These are phyloP conservation scores for Ephestia elutella DNA, from an alignment of 1,140 invertebrate species.

Conservation along the genomic window DNA sequence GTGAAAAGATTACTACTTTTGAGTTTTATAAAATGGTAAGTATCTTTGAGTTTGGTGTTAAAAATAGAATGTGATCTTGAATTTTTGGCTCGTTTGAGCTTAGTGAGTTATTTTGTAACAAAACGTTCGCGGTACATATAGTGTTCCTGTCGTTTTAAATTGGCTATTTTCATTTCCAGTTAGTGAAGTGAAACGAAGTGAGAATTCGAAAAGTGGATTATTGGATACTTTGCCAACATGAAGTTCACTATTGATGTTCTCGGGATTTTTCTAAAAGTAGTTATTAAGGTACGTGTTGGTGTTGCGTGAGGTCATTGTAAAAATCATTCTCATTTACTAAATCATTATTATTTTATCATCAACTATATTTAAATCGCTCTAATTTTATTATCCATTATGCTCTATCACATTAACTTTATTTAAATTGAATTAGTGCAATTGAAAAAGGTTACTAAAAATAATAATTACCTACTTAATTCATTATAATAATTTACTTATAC, in stretches of 20 bases:
- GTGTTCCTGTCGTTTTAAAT: slow-evolving; percentile 11
- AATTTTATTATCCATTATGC: too few relatives aligned
- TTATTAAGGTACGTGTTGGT: slow-evolving; percentile 62
- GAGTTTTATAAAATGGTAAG: slow-evolving; percentile 42
- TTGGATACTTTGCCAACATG: slow-evolving; percentile 48
- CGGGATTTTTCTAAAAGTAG: slow-evolving; percentile 71
- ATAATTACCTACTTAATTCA: too few relatives aligned
- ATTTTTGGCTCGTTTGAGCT: slow-evolving; percentile 22
- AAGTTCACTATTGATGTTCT: slow-evolving; percentile 71
- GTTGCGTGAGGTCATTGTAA: background rate
- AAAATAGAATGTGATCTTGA: slow-evolving; percentile 34
- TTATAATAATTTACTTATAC: too few relatives aligned
- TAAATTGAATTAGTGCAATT: too few relatives aligned
- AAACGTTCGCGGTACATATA: background rate
- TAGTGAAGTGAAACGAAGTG: slow-evolving; percentile 51
- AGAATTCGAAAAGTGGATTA: slow-evolving; percentile 20
- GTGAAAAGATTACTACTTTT: slow-evolving; percentile 16
- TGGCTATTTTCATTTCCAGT: slow-evolving; percentile 49
- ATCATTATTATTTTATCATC: background rate
- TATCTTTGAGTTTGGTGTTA: slow-evolving; percentile 16
- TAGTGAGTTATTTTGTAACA: slow-evolving; percentile 11
- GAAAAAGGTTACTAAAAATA: too few relatives aligned
- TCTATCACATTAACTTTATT: too few relatives aligned
- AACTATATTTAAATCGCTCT: background rate
- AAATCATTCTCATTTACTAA: background rate